Evolutionary conservation across 2,113 vertebrate genomes (phyloP), one percentile per base, ranked within the genome.

Genomic region (Leucosticte australis): DNA sequence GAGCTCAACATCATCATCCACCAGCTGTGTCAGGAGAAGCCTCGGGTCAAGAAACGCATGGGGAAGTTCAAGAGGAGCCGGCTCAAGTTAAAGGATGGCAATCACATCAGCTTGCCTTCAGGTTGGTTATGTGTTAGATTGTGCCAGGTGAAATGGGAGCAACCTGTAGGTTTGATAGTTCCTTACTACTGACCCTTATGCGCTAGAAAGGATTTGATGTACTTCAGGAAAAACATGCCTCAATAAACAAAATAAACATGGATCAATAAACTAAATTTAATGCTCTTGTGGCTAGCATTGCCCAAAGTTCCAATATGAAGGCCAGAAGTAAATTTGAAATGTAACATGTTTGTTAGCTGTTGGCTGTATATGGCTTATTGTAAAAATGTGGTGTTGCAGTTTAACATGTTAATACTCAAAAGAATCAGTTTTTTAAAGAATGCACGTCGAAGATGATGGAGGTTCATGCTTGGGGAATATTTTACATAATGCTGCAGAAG

Each of bases 1-100:
- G 99, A 99, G 83, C 99, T 99, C 87, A 99, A 99, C 96, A 99
- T 99, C 96, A 99, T 99, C 97, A 99, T 99, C 92, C 99, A 99
- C 97, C 99, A 99, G 97, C 98, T 99, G 68, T 99, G 99, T 98
- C 99, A 99, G 97, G 99, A 99, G 94, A 99, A 99, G 96, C 99
- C 99, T 37, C 98, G 98, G 3, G 99, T 99, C 89, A 99, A 99
- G 97, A 98, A 99, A 69, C 98, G 99, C 71, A 99, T 99, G 97
- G 99, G 99, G 87, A 99, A 99, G 96, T 99, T 99, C 97, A 98
- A 98, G 83, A 99, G 98, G 96, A 99, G 83, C 96, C 98, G 99
- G 35, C 98, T 99, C 41, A 99, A 99, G 96, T 97, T 99, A 59
- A 99, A 99, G 96, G 99, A 99, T 4, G 99, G 99, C 83, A 99